These are phyloP conservation scores for Zelostemma sp. DNA, from an alignment of 1,140 invertebrate genomes.

Conservation along the genomic window DNA sequence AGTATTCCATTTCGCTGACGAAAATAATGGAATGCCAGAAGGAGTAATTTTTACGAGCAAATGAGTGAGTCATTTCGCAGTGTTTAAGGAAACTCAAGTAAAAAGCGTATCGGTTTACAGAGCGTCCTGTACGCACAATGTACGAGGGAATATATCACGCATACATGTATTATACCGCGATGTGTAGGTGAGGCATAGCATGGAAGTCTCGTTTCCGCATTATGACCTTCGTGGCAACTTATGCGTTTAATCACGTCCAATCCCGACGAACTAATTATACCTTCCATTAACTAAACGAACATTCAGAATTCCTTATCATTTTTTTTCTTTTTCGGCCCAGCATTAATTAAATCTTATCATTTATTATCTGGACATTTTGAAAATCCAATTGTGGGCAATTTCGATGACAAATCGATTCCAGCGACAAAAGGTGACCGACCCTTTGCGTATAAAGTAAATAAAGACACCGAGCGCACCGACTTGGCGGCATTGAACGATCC, in stretches of 20 bases:
- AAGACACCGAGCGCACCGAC: conserved; percentile 47
- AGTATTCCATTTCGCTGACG: background rate
- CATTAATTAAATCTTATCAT: too few relatives aligned
- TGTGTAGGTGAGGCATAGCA: conserved; percentile 26
- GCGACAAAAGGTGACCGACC: conserved; percentile 35
- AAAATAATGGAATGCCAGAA: background rate
- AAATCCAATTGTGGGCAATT: too few relatives aligned
- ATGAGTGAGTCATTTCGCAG: background rate
- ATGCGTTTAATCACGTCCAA: conserved; percentile 32
- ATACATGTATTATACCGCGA: too few relatives aligned
- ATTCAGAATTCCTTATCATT: too few relatives aligned
- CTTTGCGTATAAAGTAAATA: conserved; percentile 21
- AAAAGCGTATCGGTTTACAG: background rate
- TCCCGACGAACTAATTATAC: conserved; percentile 33
- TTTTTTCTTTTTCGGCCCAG: too few relatives aligned
- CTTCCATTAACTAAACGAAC: background rate
- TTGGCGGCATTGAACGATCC: conserved; percentile 62
- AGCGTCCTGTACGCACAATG: background rate
- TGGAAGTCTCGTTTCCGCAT: conserved; percentile 26
- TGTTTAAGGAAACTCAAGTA: background rate
- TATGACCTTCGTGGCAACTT: conserved; percentile 27
- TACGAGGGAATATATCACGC: too few relatives aligned
- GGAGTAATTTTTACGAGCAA: background rate
- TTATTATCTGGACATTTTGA: too few relatives aligned
- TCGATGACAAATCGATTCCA: background rate